Percentiles rank a stretch among this genome's conserved stretches.
Evolutionary conservation across 2,113 vertebrate species (phyloP).

Genomic region (Circaetus gallicus): DNA sequence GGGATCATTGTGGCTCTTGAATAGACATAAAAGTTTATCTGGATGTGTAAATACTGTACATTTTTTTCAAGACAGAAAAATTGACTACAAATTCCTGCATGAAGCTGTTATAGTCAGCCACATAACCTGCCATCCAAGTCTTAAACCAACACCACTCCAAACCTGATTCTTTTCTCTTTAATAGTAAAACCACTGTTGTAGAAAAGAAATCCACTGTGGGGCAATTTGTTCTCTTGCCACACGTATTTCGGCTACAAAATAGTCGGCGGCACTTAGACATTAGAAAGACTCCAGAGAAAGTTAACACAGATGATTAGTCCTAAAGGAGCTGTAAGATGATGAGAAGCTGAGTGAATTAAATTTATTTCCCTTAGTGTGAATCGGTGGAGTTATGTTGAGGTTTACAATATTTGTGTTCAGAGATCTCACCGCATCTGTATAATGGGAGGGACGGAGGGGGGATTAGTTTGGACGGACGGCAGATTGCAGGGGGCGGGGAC

Average conservation of each 20-base stretch:
- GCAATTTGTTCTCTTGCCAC: constrained; percentile 44
- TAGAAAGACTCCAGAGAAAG: constrained; percentile 64
- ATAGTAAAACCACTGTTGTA: constrained; percentile 47
- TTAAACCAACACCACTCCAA: background rate
- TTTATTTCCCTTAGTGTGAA: constrained; percentile 52
- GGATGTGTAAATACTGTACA: fast-evolving
- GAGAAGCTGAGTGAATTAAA: constrained; percentile 62
- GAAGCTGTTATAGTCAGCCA: background rate
- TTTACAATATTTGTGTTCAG: constrained; percentile 49
- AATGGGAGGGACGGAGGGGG: background rate
- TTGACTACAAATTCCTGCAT: background rate
- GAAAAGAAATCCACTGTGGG: constrained; percentile 45
- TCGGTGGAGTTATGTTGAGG: constrained; percentile 13
- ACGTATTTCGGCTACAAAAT: constrained; percentile 15
- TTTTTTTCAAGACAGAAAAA: background rate
- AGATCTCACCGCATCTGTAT: background rate
- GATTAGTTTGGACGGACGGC: background rate
- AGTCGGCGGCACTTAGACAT: constrained; percentile 8
- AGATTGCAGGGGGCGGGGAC: background rate
- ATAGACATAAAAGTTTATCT: background rate
- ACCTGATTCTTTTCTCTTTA: background rate
- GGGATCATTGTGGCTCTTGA: background rate
- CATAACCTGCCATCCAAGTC: background rate
- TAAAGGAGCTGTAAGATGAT: constrained; percentile 64
- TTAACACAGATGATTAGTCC: constrained; percentile 60